Conservation (phyloP, 1,140 invertebrate genomes). For the Melanaphis sacchari region DNA sequence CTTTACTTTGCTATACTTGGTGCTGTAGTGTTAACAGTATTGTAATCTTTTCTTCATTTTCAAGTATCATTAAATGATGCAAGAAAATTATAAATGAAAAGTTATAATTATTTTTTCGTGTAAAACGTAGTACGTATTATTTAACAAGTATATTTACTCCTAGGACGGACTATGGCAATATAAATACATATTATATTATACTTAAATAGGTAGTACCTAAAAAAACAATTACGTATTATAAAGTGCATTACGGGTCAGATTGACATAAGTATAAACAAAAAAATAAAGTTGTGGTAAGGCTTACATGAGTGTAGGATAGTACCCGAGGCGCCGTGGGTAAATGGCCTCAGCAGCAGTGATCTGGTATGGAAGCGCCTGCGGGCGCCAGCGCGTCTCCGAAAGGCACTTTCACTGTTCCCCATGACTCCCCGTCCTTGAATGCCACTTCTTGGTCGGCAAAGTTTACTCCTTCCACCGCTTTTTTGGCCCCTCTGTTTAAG, state of each 20-base stretch:
- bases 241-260: conserved; percentile 1
- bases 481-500: background rate
- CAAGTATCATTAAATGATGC: too few species aligned
- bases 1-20: background rate
- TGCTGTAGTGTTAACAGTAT: background rate
- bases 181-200: background rate
- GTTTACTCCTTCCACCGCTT: background rate
- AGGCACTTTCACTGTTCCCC: conserved; percentile 54
- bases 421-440: conserved; percentile 27
- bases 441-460: conserved; percentile 4
- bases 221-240: background rate
- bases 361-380: conserved; percentile 46
- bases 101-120: background rate
- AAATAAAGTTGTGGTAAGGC: background rate
- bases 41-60: background rate
- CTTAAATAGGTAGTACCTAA: background rate
- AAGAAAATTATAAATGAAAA: background rate
- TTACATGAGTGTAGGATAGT: background rate
- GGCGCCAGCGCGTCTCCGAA: conserved; percentile 50
- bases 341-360: conserved; percentile 39
- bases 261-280: background rate
- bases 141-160: background rate
- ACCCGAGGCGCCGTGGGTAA: conserved; percentile 37
- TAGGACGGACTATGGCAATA: background rate
- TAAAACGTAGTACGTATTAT: background rate